Evolutionary conservation across 1,140 invertebrate genomes (phyloP), one percentile per base, ranked within the genome.

Genomic region (Drosophila lowei): DNA sequence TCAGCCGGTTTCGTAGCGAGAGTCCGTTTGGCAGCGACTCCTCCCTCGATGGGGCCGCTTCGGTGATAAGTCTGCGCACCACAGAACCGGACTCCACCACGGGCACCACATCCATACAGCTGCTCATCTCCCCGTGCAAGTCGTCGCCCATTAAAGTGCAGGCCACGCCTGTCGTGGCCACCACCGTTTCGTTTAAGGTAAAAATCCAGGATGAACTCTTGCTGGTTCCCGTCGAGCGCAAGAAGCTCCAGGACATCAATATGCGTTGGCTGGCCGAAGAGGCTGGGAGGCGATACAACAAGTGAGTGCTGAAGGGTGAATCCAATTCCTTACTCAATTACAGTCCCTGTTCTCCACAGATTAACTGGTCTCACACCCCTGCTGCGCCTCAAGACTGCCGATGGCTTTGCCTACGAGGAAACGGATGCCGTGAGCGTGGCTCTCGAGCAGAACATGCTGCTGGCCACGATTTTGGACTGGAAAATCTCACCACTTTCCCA

Each of bases 261-360:
- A 94, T 95, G 74, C 93, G 92, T 62, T 96, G 95, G 95, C 91
- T 96, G 60, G 93, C 94, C 42, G 93, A 95, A 44, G 94, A 96
- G 92, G 93, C 94, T 0, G 93, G 94, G 30, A 92, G 93, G 54
- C 93, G 95, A 85, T 96, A 95, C 92, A 95, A 95, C 58, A 94
- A 94, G 94, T 94, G 90, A 92, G 92, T 89, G 13, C 21, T 6
- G 1, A 25, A 11, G 7, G 13, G 15, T 8, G 16, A 25, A 50
- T 44, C 0, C 8, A 0, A 2, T 34, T 16, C 8, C 21, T 21
- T n/a, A n/a, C 7, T 61, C 3, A 8, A 18, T 25, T 6, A 2
- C 5, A 48, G 53, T 25, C 48, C 44, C 7, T 18, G n/a, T n/a
- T 13, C 34, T 44, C 41, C 47, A 30, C 74, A 95, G 94, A 70